A percentile compares a stretch with the other conserved stretches of the same genome.
These are phyloP conservation scores for Drosophila helvetica DNA, from an alignment of 2,888 invertebrate species.

Conservation along the genomic window DNA sequence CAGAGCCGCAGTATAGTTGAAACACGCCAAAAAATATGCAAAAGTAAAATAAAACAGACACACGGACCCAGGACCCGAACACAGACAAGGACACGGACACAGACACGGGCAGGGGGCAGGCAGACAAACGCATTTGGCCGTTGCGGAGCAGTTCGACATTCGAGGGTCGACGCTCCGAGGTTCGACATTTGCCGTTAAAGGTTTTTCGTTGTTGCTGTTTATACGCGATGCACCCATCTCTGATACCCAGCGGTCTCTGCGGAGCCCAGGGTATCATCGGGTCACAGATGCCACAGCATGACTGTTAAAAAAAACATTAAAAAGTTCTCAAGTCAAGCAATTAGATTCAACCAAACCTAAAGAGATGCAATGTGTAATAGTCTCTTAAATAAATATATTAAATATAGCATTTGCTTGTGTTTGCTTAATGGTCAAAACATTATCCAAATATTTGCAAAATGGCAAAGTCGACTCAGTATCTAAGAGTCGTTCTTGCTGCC, in stretches of 20 bases:
- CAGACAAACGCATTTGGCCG: constrained; percentile 52
- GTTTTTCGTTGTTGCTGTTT: constrained; percentile 60
- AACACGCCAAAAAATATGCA: constrained; percentile 81
- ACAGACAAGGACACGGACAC: constrained; percentile 1
- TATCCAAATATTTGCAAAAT: neutral
- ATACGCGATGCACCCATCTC: constrained; percentile 33
- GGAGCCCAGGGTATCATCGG: constrained; percentile 7
- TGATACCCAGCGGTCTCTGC: neutral
- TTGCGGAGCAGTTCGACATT: constrained; percentile 44
- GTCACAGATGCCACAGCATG: neutral
- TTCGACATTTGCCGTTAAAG: constrained; percentile 78
- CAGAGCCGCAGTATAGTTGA: constrained; percentile 78
- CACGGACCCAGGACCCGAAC: constrained; percentile 33
- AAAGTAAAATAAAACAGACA: constrained; percentile 80
- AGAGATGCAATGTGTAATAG: too few relatives aligned
- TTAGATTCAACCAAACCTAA: too few relatives aligned
- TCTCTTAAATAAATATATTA: too few relatives aligned
- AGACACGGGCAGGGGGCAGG: neutral
- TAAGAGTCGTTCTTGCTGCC: constrained; percentile 8
- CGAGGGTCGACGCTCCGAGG: constrained; percentile 62
- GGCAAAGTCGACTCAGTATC: constrained; percentile 15
- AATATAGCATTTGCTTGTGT: too few relatives aligned
- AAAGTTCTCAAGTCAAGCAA: neutral
- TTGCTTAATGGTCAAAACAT: too few relatives aligned
- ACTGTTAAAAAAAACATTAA: neutral